Conservation (phyloP, 1,140 invertebrate species). For the Ceratosolen solmsi region DNA sequence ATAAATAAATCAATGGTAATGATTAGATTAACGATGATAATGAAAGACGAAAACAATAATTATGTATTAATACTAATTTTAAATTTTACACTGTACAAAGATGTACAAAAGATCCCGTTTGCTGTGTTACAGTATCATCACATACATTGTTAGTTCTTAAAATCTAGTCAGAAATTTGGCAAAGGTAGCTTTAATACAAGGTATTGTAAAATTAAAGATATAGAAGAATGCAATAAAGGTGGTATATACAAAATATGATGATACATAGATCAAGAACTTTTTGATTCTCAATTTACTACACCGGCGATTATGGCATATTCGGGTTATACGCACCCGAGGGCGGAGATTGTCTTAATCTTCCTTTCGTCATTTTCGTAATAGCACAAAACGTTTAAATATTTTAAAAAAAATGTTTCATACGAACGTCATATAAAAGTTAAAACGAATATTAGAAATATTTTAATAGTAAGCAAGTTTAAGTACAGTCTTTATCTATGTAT, state of each 20-base stretch:
- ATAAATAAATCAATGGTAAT: slow-evolving; percentile 1
- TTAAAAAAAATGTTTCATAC: neutral
- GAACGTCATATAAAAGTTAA: neutral
- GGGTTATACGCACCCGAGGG: slow-evolving; percentile 47
- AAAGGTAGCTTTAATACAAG: slow-evolving; percentile 62
- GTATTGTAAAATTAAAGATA: slow-evolving; percentile 53
- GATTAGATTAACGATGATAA: slow-evolving; percentile 4
- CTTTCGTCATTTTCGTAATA: slow-evolving; percentile 34
- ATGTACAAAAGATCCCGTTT: slow-evolving; percentile 63
- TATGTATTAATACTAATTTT: slow-evolving; percentile 43
- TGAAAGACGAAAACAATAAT: slow-evolving; percentile 10
- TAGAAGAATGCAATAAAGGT: slow-evolving; percentile 50
- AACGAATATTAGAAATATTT: neutral
- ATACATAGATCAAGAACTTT: slow-evolving; percentile 54
- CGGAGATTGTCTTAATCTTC: slow-evolving; percentile 52
- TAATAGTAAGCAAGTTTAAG: neutral
- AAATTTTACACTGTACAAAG: slow-evolving; percentile 62
- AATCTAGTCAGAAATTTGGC: slow-evolving; percentile 65
- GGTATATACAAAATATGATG: slow-evolving; percentile 56
- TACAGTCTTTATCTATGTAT: neutral
- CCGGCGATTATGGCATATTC: slow-evolving; percentile 48
- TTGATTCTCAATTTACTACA: slow-evolving; percentile 58
- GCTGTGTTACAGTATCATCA: slow-evolving; percentile 52
- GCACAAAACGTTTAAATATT: slow-evolving; percentile 38
- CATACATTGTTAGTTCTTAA: slow-evolving; percentile 58